Evolutionary conservation across 1,140 invertebrate genomes (phyloP).

Genomic region (Tenebrio molitor): DNA sequence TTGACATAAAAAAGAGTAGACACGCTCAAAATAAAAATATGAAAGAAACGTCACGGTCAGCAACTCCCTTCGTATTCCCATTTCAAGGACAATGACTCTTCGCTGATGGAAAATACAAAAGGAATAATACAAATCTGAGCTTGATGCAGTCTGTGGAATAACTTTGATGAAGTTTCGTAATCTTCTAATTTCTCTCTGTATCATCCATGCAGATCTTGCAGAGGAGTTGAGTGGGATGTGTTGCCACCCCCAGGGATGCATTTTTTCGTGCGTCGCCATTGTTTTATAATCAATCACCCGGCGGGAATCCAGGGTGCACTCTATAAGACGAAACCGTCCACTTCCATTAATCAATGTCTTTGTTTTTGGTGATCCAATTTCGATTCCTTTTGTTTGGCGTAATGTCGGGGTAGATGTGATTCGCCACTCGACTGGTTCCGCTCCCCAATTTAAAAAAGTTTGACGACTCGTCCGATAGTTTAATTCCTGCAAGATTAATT

Average conservation of each 20-base stretch:
- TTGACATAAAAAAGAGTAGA: constrained; percentile 1
- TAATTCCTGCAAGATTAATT: constrained; percentile 35
- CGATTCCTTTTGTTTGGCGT: constrained; percentile 57
- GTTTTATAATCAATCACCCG: constrained; percentile 56
- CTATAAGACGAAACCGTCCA: constrained; percentile 53
- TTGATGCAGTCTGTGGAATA: background rate
- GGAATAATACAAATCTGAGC: constrained; percentile 1
- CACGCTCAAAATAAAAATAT: too few species aligned
- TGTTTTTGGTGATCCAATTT: constrained; percentile 58
- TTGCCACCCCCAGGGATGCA: background rate
- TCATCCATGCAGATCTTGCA: constrained; percentile 6
- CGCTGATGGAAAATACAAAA: background rate
- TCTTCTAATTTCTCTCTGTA: background rate
- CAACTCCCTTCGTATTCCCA: too few species aligned
- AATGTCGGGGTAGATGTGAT: constrained; percentile 57
- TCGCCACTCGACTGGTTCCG: constrained; percentile 53
- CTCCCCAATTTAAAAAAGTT: constrained; percentile 49
- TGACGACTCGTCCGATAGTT: constrained; percentile 27
- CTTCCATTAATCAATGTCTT: constrained; percentile 58
- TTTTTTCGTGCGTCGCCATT: constrained; percentile 43
- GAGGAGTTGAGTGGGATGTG: background rate
- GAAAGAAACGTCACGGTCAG: too few species aligned
- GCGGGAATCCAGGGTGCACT: constrained; percentile 46
- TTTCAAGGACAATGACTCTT: too few species aligned
- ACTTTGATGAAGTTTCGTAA: background rate